A percentile compares a stretch with the other conserved stretches of the same genome.
phyloP scores from a whole-genome alignment of 2,888 invertebrate genomes.

The Macrophya annulata region DNA sequence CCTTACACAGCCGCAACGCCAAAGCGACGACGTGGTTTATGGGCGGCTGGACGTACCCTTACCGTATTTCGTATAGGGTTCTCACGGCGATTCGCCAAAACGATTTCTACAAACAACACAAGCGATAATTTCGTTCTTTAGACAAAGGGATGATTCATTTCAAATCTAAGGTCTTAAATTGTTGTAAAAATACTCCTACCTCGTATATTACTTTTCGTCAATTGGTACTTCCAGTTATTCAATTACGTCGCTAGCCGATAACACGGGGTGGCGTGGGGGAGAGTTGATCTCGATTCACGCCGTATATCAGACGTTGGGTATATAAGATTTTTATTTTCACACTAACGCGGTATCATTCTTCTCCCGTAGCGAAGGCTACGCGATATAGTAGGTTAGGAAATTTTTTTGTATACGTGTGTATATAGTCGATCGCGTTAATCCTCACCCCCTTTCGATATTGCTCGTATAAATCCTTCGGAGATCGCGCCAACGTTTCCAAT shows the following conservation, averaged over 20 bases:
- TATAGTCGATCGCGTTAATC: slow-evolving; percentile 77
- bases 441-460: slow-evolving; percentile 75
- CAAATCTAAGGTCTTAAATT: not conserved
- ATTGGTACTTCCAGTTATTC: slow-evolving; percentile 23
- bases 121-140: not conserved
- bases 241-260: slow-evolving; percentile 37
- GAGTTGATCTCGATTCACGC: slow-evolving; percentile 58
- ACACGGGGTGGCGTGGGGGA: not conserved
- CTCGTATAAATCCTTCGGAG: slow-evolving; percentile 72
- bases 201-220: not conserved
- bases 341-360: slow-evolving; percentile 74
- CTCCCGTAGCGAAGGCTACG: slow-evolving; percentile 69
- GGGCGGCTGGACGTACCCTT: slow-evolving; percentile 1
- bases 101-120: not conserved
- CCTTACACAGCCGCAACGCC: not conserved
- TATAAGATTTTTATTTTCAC: slow-evolving; percentile 79
- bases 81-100: not conserved
- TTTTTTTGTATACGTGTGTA: not conserved
- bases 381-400: slow-evolving; percentile 63
- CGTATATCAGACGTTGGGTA: slow-evolving; percentile 73
- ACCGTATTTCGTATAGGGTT: not conserved
- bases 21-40: slow-evolving; percentile 29
- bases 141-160: not conserved
- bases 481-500: slow-evolving; percentile 38
- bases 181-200: not conserved